phyloP scores from a whole-genome alignment of 2,113 vertebrate genomes.

The Microcebus tavaratra region DNA sequence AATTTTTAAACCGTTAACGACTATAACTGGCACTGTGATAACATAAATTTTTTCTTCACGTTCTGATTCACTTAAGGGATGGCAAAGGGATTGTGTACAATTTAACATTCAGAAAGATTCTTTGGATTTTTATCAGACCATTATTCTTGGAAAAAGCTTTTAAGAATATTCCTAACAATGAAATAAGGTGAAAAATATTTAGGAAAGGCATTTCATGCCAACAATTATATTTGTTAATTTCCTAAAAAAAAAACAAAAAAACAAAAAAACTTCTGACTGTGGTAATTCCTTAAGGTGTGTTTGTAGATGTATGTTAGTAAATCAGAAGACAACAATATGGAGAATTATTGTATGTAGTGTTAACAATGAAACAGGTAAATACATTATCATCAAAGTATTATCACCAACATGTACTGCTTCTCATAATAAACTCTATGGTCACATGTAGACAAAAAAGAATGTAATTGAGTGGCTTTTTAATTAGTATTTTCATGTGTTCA shows the following conservation, averaged over 20 bases:
- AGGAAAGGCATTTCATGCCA: neutral
- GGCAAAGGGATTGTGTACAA: conserved; percentile 66
- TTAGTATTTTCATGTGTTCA: neutral
- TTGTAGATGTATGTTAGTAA: neutral
- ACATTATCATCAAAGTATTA: neutral
- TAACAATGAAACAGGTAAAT: neutral
- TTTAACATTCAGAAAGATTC: conserved; percentile 73
- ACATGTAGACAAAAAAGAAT: conserved; percentile 15
- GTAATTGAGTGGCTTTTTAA: neutral
- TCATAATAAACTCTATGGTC: neutral
- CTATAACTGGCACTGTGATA: conserved; percentile 9
- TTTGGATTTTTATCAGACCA: conserved; percentile 70
- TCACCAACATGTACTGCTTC: neutral
- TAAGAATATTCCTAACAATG: conserved; percentile 74
- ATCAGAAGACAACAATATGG: neutral
- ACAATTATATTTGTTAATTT: neutral
- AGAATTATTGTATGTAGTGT: neutral
- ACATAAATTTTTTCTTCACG: conserved; percentile 12
- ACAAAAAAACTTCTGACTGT: neutral
- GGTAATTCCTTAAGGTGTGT: neutral
- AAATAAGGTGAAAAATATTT: conserved; percentile 67
- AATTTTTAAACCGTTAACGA: conserved; percentile 70
- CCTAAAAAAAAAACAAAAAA: neutral
- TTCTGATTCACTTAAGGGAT: conserved; percentile 53
- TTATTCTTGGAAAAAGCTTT: conserved; percentile 66